Evolutionary conservation across 2,797 vertebrate species (phyloP).

Genomic region (Chanos chanos): DNA sequence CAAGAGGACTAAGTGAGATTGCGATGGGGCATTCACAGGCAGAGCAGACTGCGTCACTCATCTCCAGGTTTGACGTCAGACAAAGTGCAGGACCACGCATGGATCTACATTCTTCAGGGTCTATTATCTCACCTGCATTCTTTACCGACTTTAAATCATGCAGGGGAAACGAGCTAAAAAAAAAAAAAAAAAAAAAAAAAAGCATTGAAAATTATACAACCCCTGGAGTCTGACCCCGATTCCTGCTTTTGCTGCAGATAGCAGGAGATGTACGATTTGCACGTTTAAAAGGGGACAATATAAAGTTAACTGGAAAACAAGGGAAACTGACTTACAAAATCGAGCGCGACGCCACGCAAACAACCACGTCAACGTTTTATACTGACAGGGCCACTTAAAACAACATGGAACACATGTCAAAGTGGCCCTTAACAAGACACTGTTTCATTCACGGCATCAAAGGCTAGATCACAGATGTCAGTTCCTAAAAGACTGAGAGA

Average conservation of each 20-base stretch:
- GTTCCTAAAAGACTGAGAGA: conserved; percentile 28
- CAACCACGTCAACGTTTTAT: no score
- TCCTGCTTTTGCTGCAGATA: no score
- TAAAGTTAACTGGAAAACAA: no score
- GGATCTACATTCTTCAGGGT: background rate
- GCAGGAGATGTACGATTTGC: no score
- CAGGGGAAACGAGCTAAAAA: conserved; percentile 1
- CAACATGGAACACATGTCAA: background rate
- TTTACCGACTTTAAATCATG: background rate
- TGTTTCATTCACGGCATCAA: conserved; percentile 24
- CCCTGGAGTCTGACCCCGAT: no score
- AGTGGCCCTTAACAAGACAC: conserved; percentile 22
- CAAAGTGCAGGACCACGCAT: conserved; percentile 41
- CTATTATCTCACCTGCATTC: conserved; percentile 35
- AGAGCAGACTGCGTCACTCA: conserved; percentile 28
- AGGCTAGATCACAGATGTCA: conserved; percentile 21
- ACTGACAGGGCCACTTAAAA: no score
- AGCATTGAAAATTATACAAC: background rate
- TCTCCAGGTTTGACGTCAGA: conserved; percentile 28
- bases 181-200: background rate
- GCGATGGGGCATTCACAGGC: conserved; percentile 31
- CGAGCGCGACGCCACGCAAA: no score
- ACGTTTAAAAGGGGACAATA: no score
- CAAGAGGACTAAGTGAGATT: conserved; percentile 28
- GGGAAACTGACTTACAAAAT: no score